These are phyloP conservation scores for Charanyca ferruginea DNA, from an alignment of 2,888 invertebrate species.

Conservation along the genomic window DNA sequence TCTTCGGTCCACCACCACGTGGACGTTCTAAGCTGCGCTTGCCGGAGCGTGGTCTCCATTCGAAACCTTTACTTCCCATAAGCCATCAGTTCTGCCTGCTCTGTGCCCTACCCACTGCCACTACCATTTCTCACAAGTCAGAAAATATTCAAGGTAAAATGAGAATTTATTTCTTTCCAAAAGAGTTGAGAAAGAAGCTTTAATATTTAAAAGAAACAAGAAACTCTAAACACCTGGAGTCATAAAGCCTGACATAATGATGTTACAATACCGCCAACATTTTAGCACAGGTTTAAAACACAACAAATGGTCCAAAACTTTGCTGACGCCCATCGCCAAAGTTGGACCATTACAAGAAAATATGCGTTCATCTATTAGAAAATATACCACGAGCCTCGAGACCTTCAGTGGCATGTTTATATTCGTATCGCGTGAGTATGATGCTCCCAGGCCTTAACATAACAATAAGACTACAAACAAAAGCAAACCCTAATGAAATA, in stretches of 20 bases:
- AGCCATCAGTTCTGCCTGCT: too few relatives aligned
- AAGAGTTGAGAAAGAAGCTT: constrained; percentile 46
- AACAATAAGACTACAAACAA: constrained; percentile 62
- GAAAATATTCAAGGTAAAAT: constrained; percentile 10
- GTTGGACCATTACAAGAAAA: constrained; percentile 88
- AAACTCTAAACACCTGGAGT: constrained; percentile 54
- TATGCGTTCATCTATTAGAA: constrained; percentile 87
- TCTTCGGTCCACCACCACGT: too few relatives aligned
- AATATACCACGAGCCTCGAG: constrained; percentile 78
- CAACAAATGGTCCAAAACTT: constrained; percentile 78
- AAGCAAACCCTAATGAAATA: constrained; percentile 72
- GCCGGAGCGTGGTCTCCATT: too few relatives aligned
- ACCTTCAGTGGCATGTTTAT: constrained; percentile 80
- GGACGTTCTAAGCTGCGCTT: too few relatives aligned
- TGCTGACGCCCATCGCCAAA: constrained; percentile 78
- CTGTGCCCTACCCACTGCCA: too few relatives aligned
- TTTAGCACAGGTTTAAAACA: constrained; percentile 73
- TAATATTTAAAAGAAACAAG: constrained; percentile 48
- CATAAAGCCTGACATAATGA: constrained; percentile 59
- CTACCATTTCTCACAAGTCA: background rate
- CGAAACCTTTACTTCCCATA: too few relatives aligned
- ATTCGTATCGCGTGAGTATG: constrained; percentile 81
- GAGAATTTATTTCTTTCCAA: constrained; percentile 20
- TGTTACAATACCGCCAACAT: constrained; percentile 63
- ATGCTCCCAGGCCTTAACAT: constrained; percentile 65